phyloP scores from a whole-genome alignment of 2,113 vertebrate species.

The Aplodontia rufa region DNA sequence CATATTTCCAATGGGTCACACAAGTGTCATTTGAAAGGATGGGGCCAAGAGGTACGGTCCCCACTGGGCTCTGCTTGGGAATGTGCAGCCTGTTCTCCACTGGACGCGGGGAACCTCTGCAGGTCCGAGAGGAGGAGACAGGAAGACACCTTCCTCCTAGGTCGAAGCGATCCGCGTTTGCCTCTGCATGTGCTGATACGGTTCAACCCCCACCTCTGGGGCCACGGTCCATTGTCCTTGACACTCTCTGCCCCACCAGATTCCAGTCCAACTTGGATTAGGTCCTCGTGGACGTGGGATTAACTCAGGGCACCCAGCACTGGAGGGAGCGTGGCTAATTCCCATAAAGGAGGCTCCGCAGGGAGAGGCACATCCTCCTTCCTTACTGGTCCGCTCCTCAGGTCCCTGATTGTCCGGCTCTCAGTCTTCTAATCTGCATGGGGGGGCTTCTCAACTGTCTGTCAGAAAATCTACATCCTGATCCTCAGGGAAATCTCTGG shows the following conservation, averaged over 20 bases:
- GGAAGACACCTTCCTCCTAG: background rate
- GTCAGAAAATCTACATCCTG: background rate
- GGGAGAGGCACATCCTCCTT: background rate
- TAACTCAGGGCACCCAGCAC: background rate
- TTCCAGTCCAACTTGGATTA: background rate
- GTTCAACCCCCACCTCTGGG: background rate
- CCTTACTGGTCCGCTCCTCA: background rate
- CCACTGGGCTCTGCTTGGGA: background rate
- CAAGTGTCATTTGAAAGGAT: background rate
- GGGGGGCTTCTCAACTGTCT: background rate
- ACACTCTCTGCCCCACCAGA: background rate
- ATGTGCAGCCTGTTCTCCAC: background rate
- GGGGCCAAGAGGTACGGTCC: background rate
- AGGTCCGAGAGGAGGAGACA: background rate
- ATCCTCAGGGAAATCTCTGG: background rate
- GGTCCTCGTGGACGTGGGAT: background rate
- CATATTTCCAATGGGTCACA: background rate
- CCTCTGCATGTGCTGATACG: background rate
- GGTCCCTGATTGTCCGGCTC: background rate
- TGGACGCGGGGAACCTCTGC: background rate
- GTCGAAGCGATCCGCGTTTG: too few relatives aligned
- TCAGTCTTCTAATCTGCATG: background rate
- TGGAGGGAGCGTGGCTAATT: too few relatives aligned
- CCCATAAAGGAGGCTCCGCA: background rate
- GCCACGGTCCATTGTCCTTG: background rate